Evolutionary conservation across 2,797 vertebrate species (phyloP).

Genomic region (Melanotaenia maccullochi): DNA sequence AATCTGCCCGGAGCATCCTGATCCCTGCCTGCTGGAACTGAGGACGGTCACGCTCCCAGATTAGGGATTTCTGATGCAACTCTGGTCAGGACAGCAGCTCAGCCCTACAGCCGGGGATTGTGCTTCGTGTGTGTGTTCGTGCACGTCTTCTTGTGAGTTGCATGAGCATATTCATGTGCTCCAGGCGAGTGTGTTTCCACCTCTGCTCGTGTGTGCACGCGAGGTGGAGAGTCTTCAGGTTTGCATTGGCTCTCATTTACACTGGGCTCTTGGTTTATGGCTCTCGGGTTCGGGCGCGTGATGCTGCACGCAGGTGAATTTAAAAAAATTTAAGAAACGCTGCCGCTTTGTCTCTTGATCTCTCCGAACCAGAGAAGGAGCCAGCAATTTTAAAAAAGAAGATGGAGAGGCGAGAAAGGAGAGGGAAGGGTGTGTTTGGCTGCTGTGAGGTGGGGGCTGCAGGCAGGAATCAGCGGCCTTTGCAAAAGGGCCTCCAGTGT

Average conservation of each 20-base stretch:
- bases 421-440: conserved; percentile 33
- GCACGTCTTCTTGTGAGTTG: conserved; percentile 7
- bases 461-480: conserved; percentile 60
- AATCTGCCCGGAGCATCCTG: conserved; percentile 70
- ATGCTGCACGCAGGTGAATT: conserved; percentile 47
- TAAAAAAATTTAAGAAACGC: conserved; percentile 36
- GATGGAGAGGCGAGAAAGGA: neutral
- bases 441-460: conserved; percentile 33
- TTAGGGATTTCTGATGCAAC: conserved; percentile 75
- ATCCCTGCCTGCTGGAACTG: conserved; percentile 76
- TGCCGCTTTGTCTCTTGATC: conserved; percentile 48
- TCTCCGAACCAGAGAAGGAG: conserved; percentile 40
- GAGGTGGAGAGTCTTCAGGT: conserved; percentile 28
- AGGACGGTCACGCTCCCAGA: conserved; percentile 75
- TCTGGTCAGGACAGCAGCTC: conserved; percentile 65
- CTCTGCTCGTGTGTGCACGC: neutral
- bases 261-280: conserved; percentile 6
- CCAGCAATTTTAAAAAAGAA: conserved; percentile 11
- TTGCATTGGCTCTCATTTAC: conserved; percentile 40
- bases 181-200: conserved; percentile 9
- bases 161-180: conserved; percentile 16
- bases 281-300: neutral
- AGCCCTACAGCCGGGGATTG: conserved; percentile 61
- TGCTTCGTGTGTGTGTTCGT: conserved; percentile 23
- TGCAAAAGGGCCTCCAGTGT: conserved; percentile 78